Conservation (phyloP, 2,797 vertebrate species). For the Sylvia borin region DNA sequence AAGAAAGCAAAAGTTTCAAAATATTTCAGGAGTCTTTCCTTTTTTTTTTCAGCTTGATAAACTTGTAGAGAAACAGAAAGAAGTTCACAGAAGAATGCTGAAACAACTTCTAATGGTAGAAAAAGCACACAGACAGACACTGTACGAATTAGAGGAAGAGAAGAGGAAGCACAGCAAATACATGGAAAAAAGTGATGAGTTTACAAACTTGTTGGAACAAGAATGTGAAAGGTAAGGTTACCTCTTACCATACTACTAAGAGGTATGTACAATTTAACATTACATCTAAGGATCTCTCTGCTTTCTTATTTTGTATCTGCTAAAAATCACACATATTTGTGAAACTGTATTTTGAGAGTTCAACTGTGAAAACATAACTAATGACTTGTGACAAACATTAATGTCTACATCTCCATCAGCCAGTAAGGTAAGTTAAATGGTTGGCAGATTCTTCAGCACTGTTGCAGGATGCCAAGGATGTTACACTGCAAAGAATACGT, state of each 20-base stretch:
- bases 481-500: not conserved
- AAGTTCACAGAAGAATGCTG: slow-evolving; percentile 89
- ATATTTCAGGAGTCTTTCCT: not conserved
- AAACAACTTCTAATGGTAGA: slow-evolving; percentile 93
- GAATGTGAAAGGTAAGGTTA: slow-evolving; percentile 89
- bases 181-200: slow-evolving; percentile 93
- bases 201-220: slow-evolving; percentile 93
- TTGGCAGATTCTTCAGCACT: not conserved
- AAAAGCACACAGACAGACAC: slow-evolving; percentile 89
- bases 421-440: not conserved
- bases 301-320: not conserved
- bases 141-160: slow-evolving; percentile 90
- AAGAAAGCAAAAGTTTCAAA: not conserved
- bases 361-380: not conserved
- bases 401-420: not conserved
- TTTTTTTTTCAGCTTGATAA: slow-evolving; percentile 87
- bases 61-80: slow-evolving; percentile 91
- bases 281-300: not conserved
- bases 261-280: not conserved
- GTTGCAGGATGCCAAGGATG: not conserved
- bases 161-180: slow-evolving; percentile 93
- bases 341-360: not conserved
- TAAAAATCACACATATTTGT: not conserved
- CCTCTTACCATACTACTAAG: not conserved
- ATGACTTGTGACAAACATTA: not conserved